phyloP scores from a whole-genome alignment of 92 coral and sea anemone species.

The Porites rus region DNA sequence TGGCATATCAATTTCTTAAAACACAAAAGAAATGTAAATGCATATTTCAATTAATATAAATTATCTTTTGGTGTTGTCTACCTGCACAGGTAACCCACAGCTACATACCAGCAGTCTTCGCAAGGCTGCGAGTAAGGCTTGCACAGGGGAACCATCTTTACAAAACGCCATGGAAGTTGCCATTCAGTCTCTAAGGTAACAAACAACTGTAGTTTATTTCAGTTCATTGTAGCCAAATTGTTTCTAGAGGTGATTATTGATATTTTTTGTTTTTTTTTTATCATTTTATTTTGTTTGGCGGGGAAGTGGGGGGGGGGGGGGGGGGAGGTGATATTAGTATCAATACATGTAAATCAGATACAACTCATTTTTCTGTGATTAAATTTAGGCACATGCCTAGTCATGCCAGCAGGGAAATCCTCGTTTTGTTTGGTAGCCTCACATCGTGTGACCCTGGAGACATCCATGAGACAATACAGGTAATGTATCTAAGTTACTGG shows the following conservation, averaged over 20 bases:
- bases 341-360: too few relatives aligned
- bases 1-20: too few relatives aligned
- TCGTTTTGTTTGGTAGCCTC: slow-evolving; percentile 87
- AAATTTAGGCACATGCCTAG: slow-evolving; percentile 91
- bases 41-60: too few relatives aligned
- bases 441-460: slow-evolving; percentile 99
- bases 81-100: slow-evolving; percentile 87
- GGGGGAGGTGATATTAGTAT: too few relatives aligned
- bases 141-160: slow-evolving; percentile 97
- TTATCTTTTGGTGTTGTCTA: neutral
- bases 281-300: too few relatives aligned
- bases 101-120: slow-evolving; percentile 82
- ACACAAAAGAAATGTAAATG: too few relatives aligned
- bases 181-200: slow-evolving; percentile 80
- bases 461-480: slow-evolving; percentile 88
- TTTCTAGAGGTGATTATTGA: too few relatives aligned
- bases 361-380: neutral
- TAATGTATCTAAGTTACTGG: slow-evolving; percentile 12
- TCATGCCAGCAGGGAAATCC: slow-evolving; percentile 95
- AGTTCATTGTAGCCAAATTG: too few relatives aligned
- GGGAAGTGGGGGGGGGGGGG: too few relatives aligned
- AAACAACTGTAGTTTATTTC: too few relatives aligned
- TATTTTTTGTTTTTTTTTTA: too few relatives aligned
- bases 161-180: slow-evolving; percentile 91
- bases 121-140: slow-evolving; percentile 78